phyloP scores from a whole-genome alignment of 2,113 vertebrate species.

The Perca flavescens region DNA sequence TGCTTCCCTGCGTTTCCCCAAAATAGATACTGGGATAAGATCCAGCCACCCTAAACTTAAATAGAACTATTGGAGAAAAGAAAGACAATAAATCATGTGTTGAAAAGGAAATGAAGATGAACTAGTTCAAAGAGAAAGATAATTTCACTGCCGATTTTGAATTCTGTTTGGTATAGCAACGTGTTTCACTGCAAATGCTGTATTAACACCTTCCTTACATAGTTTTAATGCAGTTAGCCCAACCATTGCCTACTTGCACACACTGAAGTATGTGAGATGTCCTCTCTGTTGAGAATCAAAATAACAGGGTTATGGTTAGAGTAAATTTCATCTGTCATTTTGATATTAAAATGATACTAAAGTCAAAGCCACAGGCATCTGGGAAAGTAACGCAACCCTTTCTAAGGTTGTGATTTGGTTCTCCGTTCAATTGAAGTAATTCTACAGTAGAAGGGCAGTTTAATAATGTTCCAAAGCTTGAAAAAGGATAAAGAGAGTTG shows the following conservation, averaged over 20 bases:
- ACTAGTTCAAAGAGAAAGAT: neutral
- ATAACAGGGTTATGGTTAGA: neutral
- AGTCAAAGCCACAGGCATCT: neutral
- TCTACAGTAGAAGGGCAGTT: slow-evolving; percentile 8
- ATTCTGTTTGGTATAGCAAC: neutral
- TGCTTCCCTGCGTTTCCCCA: neutral
- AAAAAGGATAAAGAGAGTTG: slow-evolving; percentile 13
- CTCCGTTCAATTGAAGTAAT: slow-evolving; percentile 12
- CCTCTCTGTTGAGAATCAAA: neutral
- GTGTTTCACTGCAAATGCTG: neutral
- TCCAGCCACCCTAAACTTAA: slow-evolving; percentile 12
- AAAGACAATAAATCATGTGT: slow-evolving; percentile 4
- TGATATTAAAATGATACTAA: neutral
- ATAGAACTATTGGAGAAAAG: slow-evolving; percentile 15
- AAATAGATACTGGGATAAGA: slow-evolving; percentile 8
- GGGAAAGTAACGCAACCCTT: neutral
- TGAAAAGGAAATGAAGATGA: neutral
- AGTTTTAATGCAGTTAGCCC: neutral
- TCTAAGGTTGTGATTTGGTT: neutral
- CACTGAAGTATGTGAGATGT: neutral
- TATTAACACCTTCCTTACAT: neutral
- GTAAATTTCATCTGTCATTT: neutral
- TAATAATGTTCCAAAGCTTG: slow-evolving; percentile 6
- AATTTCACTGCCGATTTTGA: neutral
- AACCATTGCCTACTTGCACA: neutral